Percentiles rank a stretch among this genome's conserved stretches.
These are phyloP conservation scores for Trichopria drosophilae DNA, from an alignment of 2,888 invertebrate species.

Conservation along the genomic window DNA sequence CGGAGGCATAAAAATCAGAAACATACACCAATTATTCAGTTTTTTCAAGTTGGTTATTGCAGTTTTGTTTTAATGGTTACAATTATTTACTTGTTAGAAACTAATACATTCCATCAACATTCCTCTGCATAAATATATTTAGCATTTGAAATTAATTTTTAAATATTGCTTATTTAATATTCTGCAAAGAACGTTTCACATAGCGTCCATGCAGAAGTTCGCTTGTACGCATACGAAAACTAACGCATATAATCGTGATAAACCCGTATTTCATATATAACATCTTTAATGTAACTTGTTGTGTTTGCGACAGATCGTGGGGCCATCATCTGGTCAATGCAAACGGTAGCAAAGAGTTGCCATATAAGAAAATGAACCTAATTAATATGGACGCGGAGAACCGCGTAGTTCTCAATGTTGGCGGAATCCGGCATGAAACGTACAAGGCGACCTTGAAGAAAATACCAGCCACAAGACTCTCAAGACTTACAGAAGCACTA, in stretches of 20 bases:
- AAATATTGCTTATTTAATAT: not conserved
- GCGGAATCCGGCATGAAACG: conserved; percentile 96
- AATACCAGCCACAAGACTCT: conserved; percentile 93
- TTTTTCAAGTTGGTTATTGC: too few species aligned
- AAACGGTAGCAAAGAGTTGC: conserved; percentile 56
- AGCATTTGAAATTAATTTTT: not conserved
- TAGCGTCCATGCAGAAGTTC: too few species aligned
- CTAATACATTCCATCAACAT: too few species aligned
- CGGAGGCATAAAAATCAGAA: too few species aligned
- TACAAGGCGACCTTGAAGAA: conserved; percentile 96
- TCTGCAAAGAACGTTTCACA: too few species aligned
- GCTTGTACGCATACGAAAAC: too few species aligned
- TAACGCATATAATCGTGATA: too few species aligned
- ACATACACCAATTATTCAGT: too few species aligned
- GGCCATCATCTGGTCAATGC: conserved; percentile 47
- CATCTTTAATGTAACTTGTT: not conserved
- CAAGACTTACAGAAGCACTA: conserved; percentile 91
- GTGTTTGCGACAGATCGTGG: conserved; percentile 43
- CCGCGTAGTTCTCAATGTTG: conserved; percentile 97
- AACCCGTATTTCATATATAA: not conserved
- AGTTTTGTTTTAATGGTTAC: too few species aligned
- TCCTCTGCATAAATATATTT: too few species aligned
- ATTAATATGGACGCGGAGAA: conserved; percentile 97
- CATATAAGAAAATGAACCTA: conserved; percentile 72
- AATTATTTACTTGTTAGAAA: too few species aligned